Conservation (phyloP, 2,113 vertebrate genomes). For the Pomatostomus ruficeps region DNA sequence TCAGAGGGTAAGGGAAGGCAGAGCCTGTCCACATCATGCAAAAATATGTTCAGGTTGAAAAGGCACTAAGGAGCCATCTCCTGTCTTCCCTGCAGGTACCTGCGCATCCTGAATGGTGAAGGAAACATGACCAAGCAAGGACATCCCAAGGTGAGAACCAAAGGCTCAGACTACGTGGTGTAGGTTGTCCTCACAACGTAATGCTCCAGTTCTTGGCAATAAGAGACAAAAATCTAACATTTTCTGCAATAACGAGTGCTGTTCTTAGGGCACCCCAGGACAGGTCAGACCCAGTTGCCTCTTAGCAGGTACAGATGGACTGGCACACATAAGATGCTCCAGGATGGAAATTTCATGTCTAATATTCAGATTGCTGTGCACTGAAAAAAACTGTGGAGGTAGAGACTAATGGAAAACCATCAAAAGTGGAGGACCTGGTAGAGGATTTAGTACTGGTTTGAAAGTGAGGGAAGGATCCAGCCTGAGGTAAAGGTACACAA, state of each 20-base stretch:
- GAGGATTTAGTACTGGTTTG: not conserved
- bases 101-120: conserved; percentile 67
- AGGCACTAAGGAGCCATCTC: not conserved
- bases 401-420: not conserved
- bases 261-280: not conserved
- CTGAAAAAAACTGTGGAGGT: not conserved
- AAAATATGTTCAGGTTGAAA: not conserved
- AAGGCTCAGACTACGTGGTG: not conserved
- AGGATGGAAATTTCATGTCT: not conserved
- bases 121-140: conserved; percentile 8
- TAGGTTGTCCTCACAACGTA: not conserved
- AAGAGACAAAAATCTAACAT: not conserved
- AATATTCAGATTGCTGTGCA: not conserved
- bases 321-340: not conserved
- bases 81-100: conserved; percentile 72
- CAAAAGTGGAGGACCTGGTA: not conserved
- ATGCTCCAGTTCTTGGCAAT: not conserved
- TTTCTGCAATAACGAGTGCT: not conserved
- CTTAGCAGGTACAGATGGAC: not conserved
- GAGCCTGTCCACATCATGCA: not conserved
- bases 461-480: not conserved
- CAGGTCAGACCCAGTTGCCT: not conserved
- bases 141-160: conserved; percentile 66
- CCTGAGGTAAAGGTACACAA: not conserved
- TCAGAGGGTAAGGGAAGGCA: not conserved